A percentile compares a stretch with the other conserved stretches of the same genome.
Evolutionary conservation across 2,113 vertebrate species (phyloP).

Genomic region (Tyrannus savana): DNA sequence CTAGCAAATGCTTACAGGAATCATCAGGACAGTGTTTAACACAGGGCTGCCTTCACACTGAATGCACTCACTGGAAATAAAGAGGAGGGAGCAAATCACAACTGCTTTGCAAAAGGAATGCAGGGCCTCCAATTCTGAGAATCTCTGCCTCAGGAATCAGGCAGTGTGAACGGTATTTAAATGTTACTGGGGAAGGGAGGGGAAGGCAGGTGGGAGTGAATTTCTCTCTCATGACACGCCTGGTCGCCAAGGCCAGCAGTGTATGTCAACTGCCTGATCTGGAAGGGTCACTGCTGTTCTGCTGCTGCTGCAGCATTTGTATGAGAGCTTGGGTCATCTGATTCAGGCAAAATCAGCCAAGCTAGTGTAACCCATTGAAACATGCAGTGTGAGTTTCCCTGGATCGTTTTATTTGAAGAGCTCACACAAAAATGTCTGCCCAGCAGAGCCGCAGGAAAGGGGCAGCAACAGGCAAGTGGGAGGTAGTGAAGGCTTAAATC

Average conservation of each 20-base stretch:
- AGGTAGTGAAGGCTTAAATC: not conserved
- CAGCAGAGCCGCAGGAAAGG: not conserved
- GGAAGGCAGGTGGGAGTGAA: not conserved
- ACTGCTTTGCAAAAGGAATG: not conserved
- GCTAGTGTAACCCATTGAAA: not conserved
- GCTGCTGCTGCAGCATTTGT: not conserved
- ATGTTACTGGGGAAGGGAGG: not conserved
- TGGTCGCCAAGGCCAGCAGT: not conserved
- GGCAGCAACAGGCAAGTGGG: not conserved
- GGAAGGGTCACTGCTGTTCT: not conserved
- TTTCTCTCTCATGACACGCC: not conserved
- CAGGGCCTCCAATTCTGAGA: not conserved
- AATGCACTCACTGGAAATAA: not conserved
- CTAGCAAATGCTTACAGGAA: not conserved
- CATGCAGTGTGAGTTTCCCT: fast-evolving
- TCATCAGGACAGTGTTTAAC: not conserved
- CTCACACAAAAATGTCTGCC: not conserved
- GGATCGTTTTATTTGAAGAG: not conserved
- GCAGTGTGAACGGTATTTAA: not conserved
- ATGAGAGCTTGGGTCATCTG: not conserved
- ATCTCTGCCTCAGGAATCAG: not conserved
- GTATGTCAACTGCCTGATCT: not conserved
- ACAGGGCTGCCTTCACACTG: not conserved
- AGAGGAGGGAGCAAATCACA: not conserved
- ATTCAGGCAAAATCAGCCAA: not conserved